Evolutionary conservation across 2,797 vertebrate species (phyloP).

Genomic region (Trichosurus vulpecula): DNA sequence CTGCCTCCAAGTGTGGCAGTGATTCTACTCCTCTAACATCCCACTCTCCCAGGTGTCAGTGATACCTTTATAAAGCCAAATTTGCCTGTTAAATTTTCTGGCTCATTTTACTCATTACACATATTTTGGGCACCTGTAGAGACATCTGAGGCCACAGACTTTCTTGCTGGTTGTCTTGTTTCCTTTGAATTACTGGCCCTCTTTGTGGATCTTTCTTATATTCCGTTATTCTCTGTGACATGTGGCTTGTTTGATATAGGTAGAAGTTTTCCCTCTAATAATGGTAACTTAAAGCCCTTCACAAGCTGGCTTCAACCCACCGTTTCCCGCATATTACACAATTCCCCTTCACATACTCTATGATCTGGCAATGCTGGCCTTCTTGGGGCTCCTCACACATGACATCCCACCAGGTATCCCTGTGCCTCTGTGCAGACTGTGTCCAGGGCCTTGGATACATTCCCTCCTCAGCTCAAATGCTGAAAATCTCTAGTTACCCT

Average conservation of each 20-base stretch:
- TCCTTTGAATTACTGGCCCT: no score
- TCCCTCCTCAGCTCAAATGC: neutral
- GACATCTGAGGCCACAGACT: no score
- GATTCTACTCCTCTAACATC: no score
- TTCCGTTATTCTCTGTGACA: neutral
- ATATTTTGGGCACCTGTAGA: no score
- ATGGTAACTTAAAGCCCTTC: neutral
- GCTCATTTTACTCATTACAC: no score
- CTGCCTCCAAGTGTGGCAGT: no score
- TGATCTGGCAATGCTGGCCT: neutral
- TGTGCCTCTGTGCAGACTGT: neutral
- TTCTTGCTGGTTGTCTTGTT: no score
- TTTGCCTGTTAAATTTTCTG: no score
- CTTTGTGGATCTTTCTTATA: neutral
- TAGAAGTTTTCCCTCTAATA: neutral
- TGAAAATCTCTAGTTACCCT: neutral
- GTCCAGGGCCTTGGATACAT: neutral
- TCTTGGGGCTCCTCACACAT: neutral
- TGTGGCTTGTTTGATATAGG: neutral
- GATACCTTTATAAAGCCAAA: no score
- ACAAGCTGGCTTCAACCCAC: neutral
- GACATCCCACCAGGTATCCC: no score
- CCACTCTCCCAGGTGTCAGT: no score
- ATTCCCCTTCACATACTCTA: neutral
- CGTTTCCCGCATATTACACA: neutral